Evolutionary conservation across 2,113 vertebrate species (phyloP), one percentile per base, ranked within the genome.

Genomic region (Coptodon bakossiorum): DNA sequence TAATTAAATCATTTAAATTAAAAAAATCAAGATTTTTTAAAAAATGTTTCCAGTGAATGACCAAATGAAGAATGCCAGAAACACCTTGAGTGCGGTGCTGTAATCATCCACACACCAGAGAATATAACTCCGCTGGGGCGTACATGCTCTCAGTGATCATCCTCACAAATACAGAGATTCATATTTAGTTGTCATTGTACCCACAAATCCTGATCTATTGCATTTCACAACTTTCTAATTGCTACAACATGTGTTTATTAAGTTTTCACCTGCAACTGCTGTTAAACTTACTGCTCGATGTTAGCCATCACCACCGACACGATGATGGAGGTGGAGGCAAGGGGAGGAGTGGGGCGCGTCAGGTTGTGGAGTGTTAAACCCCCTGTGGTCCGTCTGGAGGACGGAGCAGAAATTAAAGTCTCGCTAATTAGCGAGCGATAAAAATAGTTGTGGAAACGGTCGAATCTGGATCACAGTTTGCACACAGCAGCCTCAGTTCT

Each of bases 361-460:
- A 76, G 90, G 89, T 87, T 86, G 87, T 38, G 82, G 80, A 86
- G 91, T 89, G 92, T 87, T 84, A 91, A 93, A 91, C 90, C 94
- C 92, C 94, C 86, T 88, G 94, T 91, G 94, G 91, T 94, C 86
- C 59, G 84, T 91, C 90, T 93, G 94, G 91, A 91, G 91, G 93
- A 89, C 83, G 45, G 80, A 86, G 84, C 91, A 91, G 48, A 95
- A 94, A 94, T 95, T 93, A 94, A 93, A 92, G 84, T 87, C 83
- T 81, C 3, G 57, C 94, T 95, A 95, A 96, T 96, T 96, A 95
- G 93, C 14, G 40, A 80, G 81, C 31, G 92, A 91, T 95, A 95
- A 94, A 96, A 96, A 95, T 96, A 96, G 94, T 94, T 31, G 79
- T 87, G 59, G 57, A 90, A 89, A 86, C 82, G 13, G 57, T 76